Percentiles rank a stretch among this genome's conserved stretches.
phyloP scores from a whole-genome alignment of 2,888 invertebrate genomes.

The Tetropium fuscum region DNA sequence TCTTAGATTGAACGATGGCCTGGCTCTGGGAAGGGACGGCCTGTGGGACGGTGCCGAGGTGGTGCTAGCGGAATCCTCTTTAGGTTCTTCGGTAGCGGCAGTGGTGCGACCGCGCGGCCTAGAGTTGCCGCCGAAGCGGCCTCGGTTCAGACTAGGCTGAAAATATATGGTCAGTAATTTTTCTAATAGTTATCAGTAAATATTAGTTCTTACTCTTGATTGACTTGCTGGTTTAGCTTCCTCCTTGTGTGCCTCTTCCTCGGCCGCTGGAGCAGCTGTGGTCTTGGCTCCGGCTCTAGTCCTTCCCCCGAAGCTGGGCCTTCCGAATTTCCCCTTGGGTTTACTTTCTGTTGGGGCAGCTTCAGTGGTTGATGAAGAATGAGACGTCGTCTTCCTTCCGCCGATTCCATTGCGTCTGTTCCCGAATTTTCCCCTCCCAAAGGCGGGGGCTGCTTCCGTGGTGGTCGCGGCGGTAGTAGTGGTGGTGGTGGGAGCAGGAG shows the following conservation, averaged over 20 bases:
- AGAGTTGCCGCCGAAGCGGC: slow-evolving; percentile 59
- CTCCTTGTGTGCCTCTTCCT: slow-evolving; percentile 61
- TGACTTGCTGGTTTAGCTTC: slow-evolving; percentile 63
- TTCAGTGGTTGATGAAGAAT: slow-evolving; percentile 61
- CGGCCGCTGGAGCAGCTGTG: slow-evolving; percentile 58
- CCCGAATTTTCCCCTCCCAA: slow-evolving; percentile 47
- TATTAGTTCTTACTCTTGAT: slow-evolving; percentile 49
- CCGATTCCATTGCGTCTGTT: slow-evolving; percentile 46
- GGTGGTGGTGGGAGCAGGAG: slow-evolving; percentile 64
- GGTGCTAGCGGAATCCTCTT: slow-evolving; percentile 63
- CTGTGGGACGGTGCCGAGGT: slow-evolving; percentile 50
- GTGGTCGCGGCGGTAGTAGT: slow-evolving; percentile 53
- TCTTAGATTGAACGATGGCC: slow-evolving; percentile 65
- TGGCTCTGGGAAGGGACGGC: slow-evolving; percentile 66
- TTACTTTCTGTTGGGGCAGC: slow-evolving; percentile 67
- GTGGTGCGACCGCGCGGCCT: slow-evolving; percentile 60
- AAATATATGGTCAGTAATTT: not conserved
- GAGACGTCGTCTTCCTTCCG: slow-evolving; percentile 53
- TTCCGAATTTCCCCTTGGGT: slow-evolving; percentile 65
- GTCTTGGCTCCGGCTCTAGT: slow-evolving; percentile 62
- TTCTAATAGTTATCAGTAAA: not conserved
- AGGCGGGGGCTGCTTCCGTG: slow-evolving; percentile 59
- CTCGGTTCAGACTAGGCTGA: slow-evolving; percentile 54
- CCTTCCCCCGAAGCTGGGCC: slow-evolving; percentile 68
- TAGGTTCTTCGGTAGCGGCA: slow-evolving; percentile 64